phyloP scores from a whole-genome alignment of 2,888 invertebrate genomes.

The Oasisia sp. region DNA sequence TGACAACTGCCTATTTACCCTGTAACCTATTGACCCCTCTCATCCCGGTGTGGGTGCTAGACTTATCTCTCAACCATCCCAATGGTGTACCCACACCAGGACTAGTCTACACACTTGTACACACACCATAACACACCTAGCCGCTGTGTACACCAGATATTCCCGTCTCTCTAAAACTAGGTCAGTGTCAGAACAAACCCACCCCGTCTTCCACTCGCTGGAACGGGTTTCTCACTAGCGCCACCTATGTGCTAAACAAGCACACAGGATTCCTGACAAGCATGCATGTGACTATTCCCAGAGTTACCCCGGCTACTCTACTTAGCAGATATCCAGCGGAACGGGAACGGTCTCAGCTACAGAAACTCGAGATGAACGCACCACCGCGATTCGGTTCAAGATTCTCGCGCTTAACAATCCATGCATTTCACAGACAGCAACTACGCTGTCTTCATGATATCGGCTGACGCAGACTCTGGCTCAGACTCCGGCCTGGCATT shows the following conservation, averaged over 20 bases:
- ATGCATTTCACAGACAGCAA: background rate
- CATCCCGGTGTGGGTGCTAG: background rate
- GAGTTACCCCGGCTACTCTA: too few relatives aligned
- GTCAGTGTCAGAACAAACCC: background rate
- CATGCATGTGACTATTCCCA: background rate
- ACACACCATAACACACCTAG: background rate
- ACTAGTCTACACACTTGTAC: too few relatives aligned
- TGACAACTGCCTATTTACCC: background rate
- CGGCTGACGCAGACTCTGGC: background rate
- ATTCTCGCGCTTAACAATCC: background rate
- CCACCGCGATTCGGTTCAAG: background rate
- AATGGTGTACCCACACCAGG: background rate
- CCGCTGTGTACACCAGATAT: background rate
- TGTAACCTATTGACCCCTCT: background rate
- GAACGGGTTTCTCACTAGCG: background rate
- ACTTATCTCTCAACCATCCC: background rate
- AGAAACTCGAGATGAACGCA: background rate
- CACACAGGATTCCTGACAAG: background rate
- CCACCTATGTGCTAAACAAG: background rate
- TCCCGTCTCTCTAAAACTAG: background rate
- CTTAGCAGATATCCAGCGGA: background rate
- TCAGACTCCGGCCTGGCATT: background rate
- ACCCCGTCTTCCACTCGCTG: background rate
- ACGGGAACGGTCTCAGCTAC: background rate
- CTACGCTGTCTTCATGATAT: background rate